A percentile compares a stretch with the other conserved stretches of the same genome.
Evolutionary conservation across 2,888 invertebrate species (phyloP).

Genomic region (Lingula anatina): DNA sequence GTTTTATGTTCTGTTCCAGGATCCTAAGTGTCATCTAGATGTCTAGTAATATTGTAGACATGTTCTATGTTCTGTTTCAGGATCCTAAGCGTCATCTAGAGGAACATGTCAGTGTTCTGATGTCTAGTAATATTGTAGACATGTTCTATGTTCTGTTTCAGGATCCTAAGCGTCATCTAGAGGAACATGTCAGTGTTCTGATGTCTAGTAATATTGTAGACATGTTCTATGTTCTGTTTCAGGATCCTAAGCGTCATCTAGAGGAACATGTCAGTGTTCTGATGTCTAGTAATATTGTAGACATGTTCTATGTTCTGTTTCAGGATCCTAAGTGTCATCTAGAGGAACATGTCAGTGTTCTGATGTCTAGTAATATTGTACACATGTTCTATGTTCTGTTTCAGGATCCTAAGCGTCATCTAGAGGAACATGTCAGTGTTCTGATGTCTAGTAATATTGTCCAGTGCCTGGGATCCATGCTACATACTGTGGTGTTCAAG

Average conservation of each 20-base stretch:
- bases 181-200: too few species aligned
- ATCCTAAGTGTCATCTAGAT: too few species aligned
- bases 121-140: too few species aligned
- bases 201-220: slow-evolving; percentile 97
- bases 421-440: slow-evolving; percentile 96
- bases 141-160: too few species aligned
- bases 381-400: too few species aligned
- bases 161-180: too few species aligned
- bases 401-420: slow-evolving; percentile 97
- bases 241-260: slow-evolving; percentile 98
- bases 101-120: too few species aligned
- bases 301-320: slow-evolving; percentile 17
- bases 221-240: slow-evolving; percentile 64
- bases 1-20: slow-evolving; percentile 89
- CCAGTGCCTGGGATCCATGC: slow-evolving; percentile 85
- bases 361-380: slow-evolving; percentile 98
- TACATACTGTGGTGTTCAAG: slow-evolving; percentile 88
- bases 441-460: slow-evolving; percentile 97
- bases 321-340: slow-evolving; percentile 98
- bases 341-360: too few species aligned
- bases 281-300: slow-evolving; percentile 97
- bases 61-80: too few species aligned
- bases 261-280: slow-evolving; percentile 96
- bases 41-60: too few species aligned
- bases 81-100: too few species aligned